Conservation (phyloP, 2,888 invertebrate species). For the Nipponacmea schrenckii region DNA sequence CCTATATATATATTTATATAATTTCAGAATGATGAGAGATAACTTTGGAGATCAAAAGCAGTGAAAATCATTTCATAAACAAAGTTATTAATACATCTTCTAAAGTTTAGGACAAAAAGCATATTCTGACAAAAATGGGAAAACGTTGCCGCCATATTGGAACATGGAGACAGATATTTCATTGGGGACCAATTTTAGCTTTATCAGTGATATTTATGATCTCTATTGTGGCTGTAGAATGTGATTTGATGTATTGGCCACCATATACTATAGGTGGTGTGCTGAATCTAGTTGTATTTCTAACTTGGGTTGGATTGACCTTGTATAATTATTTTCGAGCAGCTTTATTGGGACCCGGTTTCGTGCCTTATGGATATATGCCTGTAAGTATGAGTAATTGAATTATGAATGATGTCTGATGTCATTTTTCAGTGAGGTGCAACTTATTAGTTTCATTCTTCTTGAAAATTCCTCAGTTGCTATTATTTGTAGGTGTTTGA, state of each 20-base stretch:
- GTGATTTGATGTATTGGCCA: constrained; percentile 75
- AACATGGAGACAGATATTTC: constrained; percentile 72
- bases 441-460: too few relatives aligned
- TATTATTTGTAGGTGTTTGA: not conserved
- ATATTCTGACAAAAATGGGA: too few relatives aligned
- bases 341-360: constrained; percentile 90
- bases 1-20: too few relatives aligned
- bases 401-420: not conserved
- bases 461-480: not conserved
- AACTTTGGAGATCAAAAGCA: too few relatives aligned
- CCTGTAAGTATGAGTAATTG: constrained; percentile 58
- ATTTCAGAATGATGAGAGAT: too few relatives aligned
- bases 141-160: constrained; percentile 20
- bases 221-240: constrained; percentile 48
- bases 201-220: constrained; percentile 78
- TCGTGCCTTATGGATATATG: constrained; percentile 83
- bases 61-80: too few relatives aligned
- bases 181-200: constrained; percentile 93
- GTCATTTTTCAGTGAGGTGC: too few relatives aligned
- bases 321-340: constrained; percentile 91
- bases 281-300: constrained; percentile 80
- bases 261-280: constrained; percentile 76
- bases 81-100: too few relatives aligned
- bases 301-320: constrained; percentile 82
- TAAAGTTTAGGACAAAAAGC: too few relatives aligned